Base-by-base conservation (phyloP, 2,797 vertebrate genomes). In the Podarcis lilfordi region DNA sequence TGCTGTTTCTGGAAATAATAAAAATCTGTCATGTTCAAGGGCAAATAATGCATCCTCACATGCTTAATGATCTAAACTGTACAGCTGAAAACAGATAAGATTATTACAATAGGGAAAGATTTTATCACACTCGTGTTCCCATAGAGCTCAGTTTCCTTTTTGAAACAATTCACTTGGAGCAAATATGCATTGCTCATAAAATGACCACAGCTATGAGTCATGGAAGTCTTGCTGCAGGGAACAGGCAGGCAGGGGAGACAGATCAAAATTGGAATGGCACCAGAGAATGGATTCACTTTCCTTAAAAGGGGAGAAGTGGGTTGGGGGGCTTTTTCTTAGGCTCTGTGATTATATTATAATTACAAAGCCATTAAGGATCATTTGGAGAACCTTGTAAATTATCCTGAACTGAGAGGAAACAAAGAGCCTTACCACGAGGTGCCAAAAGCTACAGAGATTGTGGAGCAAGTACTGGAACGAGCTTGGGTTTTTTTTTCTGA, bases 361-460 rank as follows among this genome's bases (percentile, higher is more conserved):
- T 43, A 74, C 74, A 35, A 9, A n/a, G 25, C 7, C 76, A 87
- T 81, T 82, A 81, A 50, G 21, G 64, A 86, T 55, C 40, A 29
- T 68, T 66, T 81, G 37, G 43, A 82, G 40, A 29, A 87, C 89
- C 11, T 71, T 91, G 43, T 90, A 88, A 92, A 80, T 27, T 78
- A 45, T 5, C 1, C 76, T 35, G 35, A 86, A 85, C 50, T 35
- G 61, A 64, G 21, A 23, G 61, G 17, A 23, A 23, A 23, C 40
- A 80, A 77, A 37, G 87, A 35, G 0, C 13, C 29, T 84, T 75
- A 7, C 74, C 87, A 37, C 45, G 76, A 86, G n/a, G 10, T 50
- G 72, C 77, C 29, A 87, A 75, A 3, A 45, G 21, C 85, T 71
- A 86, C 27, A 87, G 15, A 85, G 32, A 93, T 80, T 72, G 69